These are phyloP conservation scores for Casuarius casuarius DNA, from an alignment of 2,113 vertebrate species.

Conservation along the genomic window DNA sequence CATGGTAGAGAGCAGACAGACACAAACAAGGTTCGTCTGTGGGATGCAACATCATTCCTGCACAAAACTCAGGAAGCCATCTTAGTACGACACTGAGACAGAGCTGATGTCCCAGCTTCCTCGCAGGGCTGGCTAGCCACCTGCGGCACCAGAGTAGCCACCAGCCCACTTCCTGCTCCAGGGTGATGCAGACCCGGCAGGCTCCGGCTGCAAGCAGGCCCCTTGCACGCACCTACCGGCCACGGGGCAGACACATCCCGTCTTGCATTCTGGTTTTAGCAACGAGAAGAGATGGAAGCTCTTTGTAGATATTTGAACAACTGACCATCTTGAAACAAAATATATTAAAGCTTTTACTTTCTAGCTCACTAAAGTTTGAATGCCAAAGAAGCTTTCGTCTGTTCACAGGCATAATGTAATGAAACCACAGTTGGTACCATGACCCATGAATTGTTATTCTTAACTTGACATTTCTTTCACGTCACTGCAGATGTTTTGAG, in stretches of 20 bases:
- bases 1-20: rapidly evolving
- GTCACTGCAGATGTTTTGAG: conserved; percentile 59
- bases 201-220: neutral
- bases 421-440: conserved; percentile 20
- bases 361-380: conserved; percentile 1
- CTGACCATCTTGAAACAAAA: conserved; percentile 20
- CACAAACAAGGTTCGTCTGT: neutral
- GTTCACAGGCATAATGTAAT: neutral
- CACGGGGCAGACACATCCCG: too few species aligned
- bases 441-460: conserved; percentile 63
- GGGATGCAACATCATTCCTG: rapidly evolving
- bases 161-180: rapidly evolving
- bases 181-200: neutral
- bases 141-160: rapidly evolving
- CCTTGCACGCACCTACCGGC: neutral
- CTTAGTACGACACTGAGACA: rapidly evolving
- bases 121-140: neutral
- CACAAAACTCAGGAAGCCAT: neutral
- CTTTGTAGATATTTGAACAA: conserved; percentile 19
- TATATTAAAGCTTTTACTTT: conserved; percentile 14
- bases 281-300: neutral
- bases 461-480: conserved; percentile 67
- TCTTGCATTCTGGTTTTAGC: neutral
- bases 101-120: neutral
- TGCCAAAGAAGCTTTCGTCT: neutral